Percentiles rank a stretch among this genome's conserved stretches.
phyloP scores from a whole-genome alignment of 2,797 vertebrate species.

The Coracias cyanogaster region DNA sequence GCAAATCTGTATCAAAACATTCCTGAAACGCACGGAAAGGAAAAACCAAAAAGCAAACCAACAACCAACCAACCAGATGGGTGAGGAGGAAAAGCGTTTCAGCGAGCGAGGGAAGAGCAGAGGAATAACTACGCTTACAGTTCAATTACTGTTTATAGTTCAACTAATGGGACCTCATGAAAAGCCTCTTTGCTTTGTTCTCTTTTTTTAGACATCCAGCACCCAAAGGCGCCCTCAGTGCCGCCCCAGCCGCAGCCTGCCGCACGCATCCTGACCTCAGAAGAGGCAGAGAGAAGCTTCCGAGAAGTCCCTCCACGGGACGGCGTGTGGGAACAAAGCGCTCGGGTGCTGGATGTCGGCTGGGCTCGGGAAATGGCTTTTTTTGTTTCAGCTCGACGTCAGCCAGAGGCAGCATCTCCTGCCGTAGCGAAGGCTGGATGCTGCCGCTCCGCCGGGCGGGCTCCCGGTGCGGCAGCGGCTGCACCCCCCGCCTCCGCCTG shows the following conservation, averaged over 20 bases:
- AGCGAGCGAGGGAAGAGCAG: background rate
- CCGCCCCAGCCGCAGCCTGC: background rate
- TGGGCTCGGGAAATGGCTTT: background rate
- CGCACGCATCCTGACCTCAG: background rate
- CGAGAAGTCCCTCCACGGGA: background rate
- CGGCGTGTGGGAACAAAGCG: constrained; percentile 10
- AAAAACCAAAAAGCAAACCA: background rate
- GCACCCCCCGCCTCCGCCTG: background rate
- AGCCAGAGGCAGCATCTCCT: background rate
- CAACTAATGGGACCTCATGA: constrained; percentile 35
- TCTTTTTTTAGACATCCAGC: background rate
- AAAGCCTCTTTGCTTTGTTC: background rate
- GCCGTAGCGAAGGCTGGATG: background rate
- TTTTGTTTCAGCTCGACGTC: background rate
- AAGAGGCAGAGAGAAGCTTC: background rate
- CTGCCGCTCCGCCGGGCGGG: background rate
- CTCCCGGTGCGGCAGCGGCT: background rate
- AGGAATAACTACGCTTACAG: background rate
- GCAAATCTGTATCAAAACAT: background rate
- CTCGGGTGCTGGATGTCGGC: background rate
- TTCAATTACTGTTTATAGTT: background rate
- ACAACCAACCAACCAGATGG: background rate
- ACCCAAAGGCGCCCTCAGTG: background rate
- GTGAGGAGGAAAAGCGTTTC: constrained; percentile 5
- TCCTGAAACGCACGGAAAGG: constrained; percentile 8